Percentiles rank a stretch among this genome's conserved stretches.
These are phyloP conservation scores for Antitype chi DNA, from an alignment of 2,888 invertebrate species.

Conservation along the genomic window DNA sequence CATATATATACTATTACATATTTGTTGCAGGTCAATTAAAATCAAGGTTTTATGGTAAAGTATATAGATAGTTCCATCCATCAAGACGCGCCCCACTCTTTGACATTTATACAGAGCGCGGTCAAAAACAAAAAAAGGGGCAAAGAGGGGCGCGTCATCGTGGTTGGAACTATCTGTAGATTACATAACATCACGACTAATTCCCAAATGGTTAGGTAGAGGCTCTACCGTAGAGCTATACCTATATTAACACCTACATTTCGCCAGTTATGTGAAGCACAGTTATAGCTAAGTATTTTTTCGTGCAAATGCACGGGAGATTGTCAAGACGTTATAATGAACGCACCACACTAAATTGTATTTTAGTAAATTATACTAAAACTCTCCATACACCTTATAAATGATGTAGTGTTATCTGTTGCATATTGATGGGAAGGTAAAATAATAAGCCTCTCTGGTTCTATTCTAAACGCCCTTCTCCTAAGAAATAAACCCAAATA, in stretches of 20 bases:
- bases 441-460: not conserved
- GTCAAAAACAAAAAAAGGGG: no score
- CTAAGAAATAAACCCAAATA: not conserved
- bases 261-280: not conserved
- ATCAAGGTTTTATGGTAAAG: not conserved
- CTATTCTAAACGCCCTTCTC: constrained; percentile 24
- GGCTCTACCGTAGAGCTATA: no score
- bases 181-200: not conserved
- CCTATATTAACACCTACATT: not conserved
- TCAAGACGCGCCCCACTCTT: no score
- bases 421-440: not conserved
- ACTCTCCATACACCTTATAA: not conserved
- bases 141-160: no score
- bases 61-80: no score
- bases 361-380: not conserved
- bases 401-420: not conserved
- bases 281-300: not conserved
- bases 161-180: no score
- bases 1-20: not conserved
- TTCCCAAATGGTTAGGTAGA: not conserved
- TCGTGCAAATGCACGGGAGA: not conserved
- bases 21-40: not conserved
- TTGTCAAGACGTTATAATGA: not conserved
- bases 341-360: constrained; percentile 25
- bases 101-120: no score